Percentiles rank a stretch among this genome's conserved stretches.
Evolutionary conservation across 2,888 invertebrate species (phyloP).

Genomic region (Drosophila setosimentum): DNA sequence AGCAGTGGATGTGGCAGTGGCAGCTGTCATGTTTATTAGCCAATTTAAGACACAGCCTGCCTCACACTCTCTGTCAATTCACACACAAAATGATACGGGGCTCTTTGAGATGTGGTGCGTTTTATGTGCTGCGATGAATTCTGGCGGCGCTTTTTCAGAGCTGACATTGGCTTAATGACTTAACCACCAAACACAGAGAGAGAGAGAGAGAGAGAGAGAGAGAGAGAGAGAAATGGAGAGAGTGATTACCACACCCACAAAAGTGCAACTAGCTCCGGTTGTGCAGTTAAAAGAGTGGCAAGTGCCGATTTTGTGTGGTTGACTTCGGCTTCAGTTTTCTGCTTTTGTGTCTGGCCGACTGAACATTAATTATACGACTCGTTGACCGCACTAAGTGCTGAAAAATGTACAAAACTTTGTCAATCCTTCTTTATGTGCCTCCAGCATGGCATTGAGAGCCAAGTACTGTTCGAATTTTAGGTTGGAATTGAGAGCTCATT

Average conservation of each 20-base stretch:
- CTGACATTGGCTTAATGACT: constrained; percentile 72
- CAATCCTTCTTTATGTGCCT: constrained; percentile 46
- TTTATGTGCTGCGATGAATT: constrained; percentile 80
- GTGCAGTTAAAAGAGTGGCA: constrained; percentile 59
- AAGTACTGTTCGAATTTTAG: constrained; percentile 9
- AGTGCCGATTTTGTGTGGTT: constrained; percentile 70
- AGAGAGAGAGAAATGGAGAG: neutral
- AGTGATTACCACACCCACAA: constrained; percentile 55
- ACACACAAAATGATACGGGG: constrained; percentile 21
- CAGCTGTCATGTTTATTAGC: constrained; percentile 77
- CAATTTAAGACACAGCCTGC: constrained; percentile 75
- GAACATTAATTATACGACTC: constrained; percentile 78
- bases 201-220: neutral
- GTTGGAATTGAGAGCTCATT: neutral
- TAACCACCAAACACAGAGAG: constrained; percentile 30
- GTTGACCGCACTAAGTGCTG: constrained; percentile 74
- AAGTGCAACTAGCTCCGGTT: constrained; percentile 63
- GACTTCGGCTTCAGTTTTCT: constrained; percentile 70
- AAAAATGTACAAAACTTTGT: constrained; percentile 73
- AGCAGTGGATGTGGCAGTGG: constrained; percentile 3
- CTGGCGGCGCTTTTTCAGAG: constrained; percentile 62
- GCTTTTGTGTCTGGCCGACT: constrained; percentile 39
- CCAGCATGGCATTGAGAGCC: neutral
- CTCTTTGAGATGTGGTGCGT: constrained; percentile 69
- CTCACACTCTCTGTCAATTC: constrained; percentile 20